These are phyloP conservation scores for Arothron firmamentum DNA, from an alignment of 2,113 vertebrate species.

Conservation along the genomic window DNA sequence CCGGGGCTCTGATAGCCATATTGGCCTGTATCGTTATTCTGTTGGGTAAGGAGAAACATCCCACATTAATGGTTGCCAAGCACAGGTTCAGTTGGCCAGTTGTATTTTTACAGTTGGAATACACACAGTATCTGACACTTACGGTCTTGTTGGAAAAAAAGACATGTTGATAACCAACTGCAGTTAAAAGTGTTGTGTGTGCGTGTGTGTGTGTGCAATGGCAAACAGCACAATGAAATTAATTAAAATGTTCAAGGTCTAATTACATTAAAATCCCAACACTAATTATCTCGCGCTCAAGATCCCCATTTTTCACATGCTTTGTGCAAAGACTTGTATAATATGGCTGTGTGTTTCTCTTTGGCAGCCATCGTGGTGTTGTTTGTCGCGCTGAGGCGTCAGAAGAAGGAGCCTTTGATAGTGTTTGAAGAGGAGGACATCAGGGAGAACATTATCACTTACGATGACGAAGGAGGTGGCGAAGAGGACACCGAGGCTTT, in stretches of 20 bases:
- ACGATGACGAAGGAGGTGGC: slow-evolving; percentile 94
- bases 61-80: not conserved
- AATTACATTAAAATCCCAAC: slow-evolving; percentile 19
- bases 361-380: slow-evolving; percentile 81
- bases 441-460: slow-evolving; percentile 97
- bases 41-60: slow-evolving; percentile 76
- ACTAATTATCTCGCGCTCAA: not conserved
- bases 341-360: slow-evolving; percentile 16
- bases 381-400: slow-evolving; percentile 91
- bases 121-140: not conserved
- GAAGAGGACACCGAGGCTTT: slow-evolving; percentile 98
- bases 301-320: not conserved
- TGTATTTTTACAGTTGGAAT: not conserved
- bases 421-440: slow-evolving; percentile 98
- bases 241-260: slow-evolving; percentile 35
- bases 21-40: slow-evolving; percentile 95
- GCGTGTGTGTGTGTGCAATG: too few species aligned
- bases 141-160: slow-evolving; percentile 1
- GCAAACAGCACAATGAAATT: slow-evolving; percentile 24
- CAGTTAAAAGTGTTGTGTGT: slow-evolving; percentile 21
- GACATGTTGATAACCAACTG: slow-evolving; percentile 13
- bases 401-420: slow-evolving; percentile 95
- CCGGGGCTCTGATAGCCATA: slow-evolving; percentile 91
- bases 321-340: not conserved
- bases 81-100: not conserved